Conservation (phyloP, 1,140 invertebrate species). For the Octopus bimaculoides region DNA sequence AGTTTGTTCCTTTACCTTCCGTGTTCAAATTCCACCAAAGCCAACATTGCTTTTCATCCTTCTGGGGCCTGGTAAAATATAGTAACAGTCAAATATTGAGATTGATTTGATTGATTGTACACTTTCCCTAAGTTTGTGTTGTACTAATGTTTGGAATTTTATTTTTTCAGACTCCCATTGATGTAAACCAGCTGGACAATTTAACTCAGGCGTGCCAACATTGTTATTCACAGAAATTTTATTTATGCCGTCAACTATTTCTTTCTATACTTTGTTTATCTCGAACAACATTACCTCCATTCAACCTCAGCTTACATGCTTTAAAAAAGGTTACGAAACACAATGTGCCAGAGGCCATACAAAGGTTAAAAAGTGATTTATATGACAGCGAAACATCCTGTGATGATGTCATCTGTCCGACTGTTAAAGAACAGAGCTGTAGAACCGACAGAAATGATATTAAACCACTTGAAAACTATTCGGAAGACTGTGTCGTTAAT, state of each 20-base stretch:
- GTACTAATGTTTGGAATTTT: not conserved
- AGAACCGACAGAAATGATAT: not conserved
- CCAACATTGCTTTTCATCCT: not conserved
- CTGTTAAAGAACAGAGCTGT: not conserved
- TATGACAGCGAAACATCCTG: not conserved
- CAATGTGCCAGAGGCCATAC: not conserved
- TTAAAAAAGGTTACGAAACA: not conserved
- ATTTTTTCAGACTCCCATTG: not conserved
- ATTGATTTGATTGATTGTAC: not conserved
- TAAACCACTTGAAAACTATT: not conserved
- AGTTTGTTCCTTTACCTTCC: too few relatives aligned
- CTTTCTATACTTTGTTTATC: not conserved
- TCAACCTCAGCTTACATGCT: not conserved
- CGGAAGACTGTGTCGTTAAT: not conserved
- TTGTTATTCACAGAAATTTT: not conserved
- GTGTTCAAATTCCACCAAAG: not conserved
- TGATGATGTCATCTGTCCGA: not conserved
- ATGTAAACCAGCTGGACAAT: not conserved
- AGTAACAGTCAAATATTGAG: not conserved
- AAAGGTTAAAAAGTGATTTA: not conserved
- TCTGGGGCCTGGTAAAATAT: not conserved
- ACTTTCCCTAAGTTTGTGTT: not conserved
- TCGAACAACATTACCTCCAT: not conserved
- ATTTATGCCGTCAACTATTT: not conserved
- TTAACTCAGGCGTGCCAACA: not conserved